Evolutionary conservation across 1,140 invertebrate species (phyloP), one percentile per base, ranked within the genome.

Genomic region (Polypedilum vanderplanki): DNA sequence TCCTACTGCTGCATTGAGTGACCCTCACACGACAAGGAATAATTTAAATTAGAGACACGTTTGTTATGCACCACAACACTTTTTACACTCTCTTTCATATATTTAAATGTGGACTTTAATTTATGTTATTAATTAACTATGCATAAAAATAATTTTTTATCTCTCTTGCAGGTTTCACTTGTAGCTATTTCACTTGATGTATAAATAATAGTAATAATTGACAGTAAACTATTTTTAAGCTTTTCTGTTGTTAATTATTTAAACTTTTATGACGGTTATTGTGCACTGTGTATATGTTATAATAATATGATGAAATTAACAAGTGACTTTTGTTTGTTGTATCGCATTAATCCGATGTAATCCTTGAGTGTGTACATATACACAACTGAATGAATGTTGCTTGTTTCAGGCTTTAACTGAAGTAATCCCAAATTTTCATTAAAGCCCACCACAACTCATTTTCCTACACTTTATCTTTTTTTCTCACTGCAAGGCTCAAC

Each of bases 351-450:
- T 70, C 65, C 65, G 65, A 20, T 70, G 65, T 70, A 70, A 70
- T 70, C 65, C 65, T 70, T 70, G 17, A 70, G 10, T 70, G 65
- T 70, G 17, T 12, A 57, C 15, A 57, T 57, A 3, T 57, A 57
- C 15, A 46, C 41, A 46, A n/a, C 41, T 57, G 9, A 8, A 18
- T 18, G 7, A 20, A 20, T 70, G 4, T 70, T 10, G 10, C 65
- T 22, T 70, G 65, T 22, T 70, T 70, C 2, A 12, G 17, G 17
- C 65, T 70, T n/a, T 22, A 33, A 33, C 24, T 33, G 15, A 20
- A 70, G 20, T 70, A 70, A 70, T 70, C 65, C 65, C 65, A 70
- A 70, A 70, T 20, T 70, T 70, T 70, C 18, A 20, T 70, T 70
- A 70, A 70, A 22, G 12, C 46, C 46, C n/a, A 70, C 18, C 15